Evolutionary conservation across 2,888 invertebrate species (phyloP).

Genomic region (Leucozona laternaria): DNA sequence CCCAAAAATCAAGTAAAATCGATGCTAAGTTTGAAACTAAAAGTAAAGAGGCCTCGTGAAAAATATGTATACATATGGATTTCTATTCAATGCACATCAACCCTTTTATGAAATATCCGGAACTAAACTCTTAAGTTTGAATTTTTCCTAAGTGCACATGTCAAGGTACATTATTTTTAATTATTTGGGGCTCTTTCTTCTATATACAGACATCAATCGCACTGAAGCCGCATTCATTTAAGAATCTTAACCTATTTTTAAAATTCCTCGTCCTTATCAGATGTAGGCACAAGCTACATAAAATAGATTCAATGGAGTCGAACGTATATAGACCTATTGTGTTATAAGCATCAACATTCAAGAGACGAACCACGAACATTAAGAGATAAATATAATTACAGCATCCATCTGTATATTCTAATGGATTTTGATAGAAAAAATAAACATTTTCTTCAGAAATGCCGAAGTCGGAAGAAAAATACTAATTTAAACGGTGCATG

Average conservation of each 20-base stretch:
- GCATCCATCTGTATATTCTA: not conserved
- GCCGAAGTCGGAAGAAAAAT: not conserved
- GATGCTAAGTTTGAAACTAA: not conserved
- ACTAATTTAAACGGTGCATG: not conserved
- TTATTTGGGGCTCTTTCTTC: constrained; percentile 19
- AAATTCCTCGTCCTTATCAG: constrained; percentile 18
- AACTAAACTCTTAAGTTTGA: constrained; percentile 28
- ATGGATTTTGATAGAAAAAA: not conserved
- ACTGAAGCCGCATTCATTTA: not conserved
- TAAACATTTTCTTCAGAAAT: not conserved
- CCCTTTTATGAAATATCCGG: constrained; percentile 50
- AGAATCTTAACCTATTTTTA: constrained; percentile 54
- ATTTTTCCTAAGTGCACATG: not conserved
- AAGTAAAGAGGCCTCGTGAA: not conserved
- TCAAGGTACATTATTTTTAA: constrained; percentile 25
- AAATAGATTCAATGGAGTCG: not conserved
- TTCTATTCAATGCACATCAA: not conserved
- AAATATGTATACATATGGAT: not conserved
- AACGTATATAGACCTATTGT: not conserved
- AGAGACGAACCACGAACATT: not conserved
- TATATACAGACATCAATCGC: constrained; percentile 1
- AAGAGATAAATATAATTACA: constrained; percentile 18
- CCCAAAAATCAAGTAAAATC: too few relatives aligned
- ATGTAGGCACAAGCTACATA: not conserved
- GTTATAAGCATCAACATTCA: not conserved